Conservation (phyloP, 2,888 invertebrate genomes). For the Rotaria socialis region DNA sequence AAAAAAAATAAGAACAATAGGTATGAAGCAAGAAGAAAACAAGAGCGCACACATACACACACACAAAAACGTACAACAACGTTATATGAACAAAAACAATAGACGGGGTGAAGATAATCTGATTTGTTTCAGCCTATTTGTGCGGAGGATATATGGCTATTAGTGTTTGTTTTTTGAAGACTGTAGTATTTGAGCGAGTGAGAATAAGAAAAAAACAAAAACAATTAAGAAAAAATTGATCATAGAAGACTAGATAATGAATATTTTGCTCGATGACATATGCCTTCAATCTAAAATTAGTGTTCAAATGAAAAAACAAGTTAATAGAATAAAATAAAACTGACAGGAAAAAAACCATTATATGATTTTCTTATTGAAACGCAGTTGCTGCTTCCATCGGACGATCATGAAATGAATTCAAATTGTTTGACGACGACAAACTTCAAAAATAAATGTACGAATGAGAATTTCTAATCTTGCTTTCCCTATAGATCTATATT, state of each 20-base stretch:
- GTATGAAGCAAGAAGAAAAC: slow-evolving; percentile 4
- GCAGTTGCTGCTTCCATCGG: not conserved
- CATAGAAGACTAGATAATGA: slow-evolving; percentile 1
- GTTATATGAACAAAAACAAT: not conserved
- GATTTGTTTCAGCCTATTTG: not conserved
- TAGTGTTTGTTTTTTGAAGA: not conserved
- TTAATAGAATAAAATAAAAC: not conserved
- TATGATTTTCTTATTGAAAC: not conserved
- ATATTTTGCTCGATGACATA: not conserved
- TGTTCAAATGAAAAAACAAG: not conserved
- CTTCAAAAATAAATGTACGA: not conserved
- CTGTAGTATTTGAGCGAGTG: not conserved
- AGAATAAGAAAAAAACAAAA: slow-evolving; percentile 6
- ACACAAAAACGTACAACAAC: not conserved
- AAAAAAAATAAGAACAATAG: slow-evolving; percentile 21
- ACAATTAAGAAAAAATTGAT: not conserved
- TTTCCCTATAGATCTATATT: not conserved
- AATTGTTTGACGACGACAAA: not conserved
- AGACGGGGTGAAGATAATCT: not conserved
- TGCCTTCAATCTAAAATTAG: not conserved
- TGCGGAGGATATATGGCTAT: not conserved
- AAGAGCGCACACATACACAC: not conserved
- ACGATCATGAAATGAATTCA: not conserved
- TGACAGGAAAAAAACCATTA: not conserved
- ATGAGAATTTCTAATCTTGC: not conserved